Base-by-base conservation (phyloP, 2,888 invertebrate species). In the Zygothrica quintamaculata region DNA sequence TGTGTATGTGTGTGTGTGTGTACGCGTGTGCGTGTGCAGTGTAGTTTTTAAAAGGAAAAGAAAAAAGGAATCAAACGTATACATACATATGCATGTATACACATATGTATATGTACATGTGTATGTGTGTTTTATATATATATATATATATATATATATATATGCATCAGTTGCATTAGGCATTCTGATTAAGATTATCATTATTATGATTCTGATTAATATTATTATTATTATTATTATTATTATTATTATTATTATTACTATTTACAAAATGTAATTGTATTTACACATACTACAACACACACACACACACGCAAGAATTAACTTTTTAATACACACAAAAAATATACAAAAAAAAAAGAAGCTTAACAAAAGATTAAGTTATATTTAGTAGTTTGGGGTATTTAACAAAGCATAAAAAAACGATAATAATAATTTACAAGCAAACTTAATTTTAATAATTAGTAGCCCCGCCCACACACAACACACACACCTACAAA, bases 401-500 rank as follows among this genome's bases (percentile, higher is more conserved):
- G 47, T 43, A 46, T 60, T n/a, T 50, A 64, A 42, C 60, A 47
- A 46, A 72, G 79, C 65, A 77, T n/a, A n/a, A n/a, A n/a, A n/a
- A 76, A 37, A 55, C 73, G 77, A 82, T 77, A 77, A 82, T 79
- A 77, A 77, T 84, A 74, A 78, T 66, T 74, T 74, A 72, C 84
- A 84, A 65, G 56, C 62, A 69, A 57, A 51, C 43, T n/a, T 80
- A 77, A 80, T 65, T 80, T 79, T 77, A 77, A 80, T 56, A 71
- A 74, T 52, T 69, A 60, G 52, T 36, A 65, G 52, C 33, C 56
- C 42, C 53, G 47, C 26, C 55, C 36, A 64, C 33, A 48, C 42
- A 34, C n/a, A n/a, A n/a, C n/a, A n/a, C n/a, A n/a, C n/a, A n/a
- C n/a, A n/a, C n/a, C n/a, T n/a, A n/a, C n/a, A n/a, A n/a, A n/a